These are phyloP conservation scores for Heterodera carotae DNA, from an alignment of 1,140 invertebrate species.

Conservation along the genomic window DNA sequence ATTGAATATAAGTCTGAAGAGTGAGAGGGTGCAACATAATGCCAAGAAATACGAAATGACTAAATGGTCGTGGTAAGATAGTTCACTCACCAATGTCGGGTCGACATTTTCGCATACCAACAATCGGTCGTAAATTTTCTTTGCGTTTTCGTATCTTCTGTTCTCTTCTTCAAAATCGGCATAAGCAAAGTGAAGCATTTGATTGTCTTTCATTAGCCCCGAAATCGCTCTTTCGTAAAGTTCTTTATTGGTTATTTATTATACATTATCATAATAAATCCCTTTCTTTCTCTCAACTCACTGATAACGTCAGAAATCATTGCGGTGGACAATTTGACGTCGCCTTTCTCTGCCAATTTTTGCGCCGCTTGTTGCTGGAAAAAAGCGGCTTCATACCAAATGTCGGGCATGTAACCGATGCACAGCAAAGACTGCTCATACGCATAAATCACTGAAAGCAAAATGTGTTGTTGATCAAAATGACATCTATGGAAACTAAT, in stretches of 20 bases:
- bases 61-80: too few species aligned
- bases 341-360: conserved; percentile 88
- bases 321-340: conserved; percentile 43
- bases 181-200: conserved; percentile 93
- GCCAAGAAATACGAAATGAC: not conserved
- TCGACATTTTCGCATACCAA: conserved; percentile 85
- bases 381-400: conserved; percentile 97
- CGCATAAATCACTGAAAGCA: conserved; percentile 86
- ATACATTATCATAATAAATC: conserved; percentile 1
- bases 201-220: conserved; percentile 81
- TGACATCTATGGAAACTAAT: too few species aligned
- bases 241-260: conserved; percentile 71
- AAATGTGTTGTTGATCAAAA: not conserved
- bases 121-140: conserved; percentile 90
- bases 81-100: conserved; percentile 82
- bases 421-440: conserved; percentile 96
- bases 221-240: conserved; percentile 88
- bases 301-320: conserved; percentile 45
- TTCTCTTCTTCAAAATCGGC: conserved; percentile 97
- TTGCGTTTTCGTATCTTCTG: conserved; percentile 93
- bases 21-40: not conserved
- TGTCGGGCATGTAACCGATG: conserved; percentile 92
- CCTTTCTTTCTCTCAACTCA: conserved; percentile 27
- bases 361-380: conserved; percentile 91
- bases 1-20: conserved; percentile 84